Evolutionary conservation across 2,888 invertebrate genomes (phyloP), one percentile per base, ranked within the genome.

Genomic region (Drosophila vallismaia): DNA sequence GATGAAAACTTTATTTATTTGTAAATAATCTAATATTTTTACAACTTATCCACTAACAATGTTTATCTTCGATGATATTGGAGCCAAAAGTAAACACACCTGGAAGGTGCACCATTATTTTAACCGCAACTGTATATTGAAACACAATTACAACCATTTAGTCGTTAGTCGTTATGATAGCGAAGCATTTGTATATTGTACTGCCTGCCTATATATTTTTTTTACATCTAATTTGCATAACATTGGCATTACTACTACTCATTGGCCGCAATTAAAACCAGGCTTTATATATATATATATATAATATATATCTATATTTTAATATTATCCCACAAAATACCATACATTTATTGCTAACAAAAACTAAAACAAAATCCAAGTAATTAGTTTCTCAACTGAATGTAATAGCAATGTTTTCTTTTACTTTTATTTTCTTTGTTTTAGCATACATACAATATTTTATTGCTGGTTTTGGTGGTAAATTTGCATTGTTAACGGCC

Each of bases 391-490:
- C 42, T 63, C 63, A 79, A 69, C 64, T 75, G 81, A 82, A 82
- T 82, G 82, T 82, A 85, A 83, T 83, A 76, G 83, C 88, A 87
- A 85, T 74, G 75, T 83, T 89, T 79, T 75, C 69, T 79, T 81
- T 76, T 82, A 81, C 69, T 88, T 82, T 86, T 80, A 72, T 88
- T 89, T 89, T 89, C 87, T 89, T 89, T 89, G 89, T 90, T 89
- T 88, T 89, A 89, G 88, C 90, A 88, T 89, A 84, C 82, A 89
- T 86, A 86, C 77, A 81, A 80, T 86, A 88, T 87, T 89, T 88
- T 87, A 89, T 90, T 90, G 89, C 88, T 89, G 89, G 89, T 90
- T 89, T 88, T 90, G 90, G 90, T 89, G 86, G 86, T 88, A 88
- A 86, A 79, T 80, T 88, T 88, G 77, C 88, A 88, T 86, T 82